Percentiles rank a stretch among this genome's conserved stretches.
phyloP scores from a whole-genome alignment of 2,888 invertebrate species.

The Limnephilus marmoratus region DNA sequence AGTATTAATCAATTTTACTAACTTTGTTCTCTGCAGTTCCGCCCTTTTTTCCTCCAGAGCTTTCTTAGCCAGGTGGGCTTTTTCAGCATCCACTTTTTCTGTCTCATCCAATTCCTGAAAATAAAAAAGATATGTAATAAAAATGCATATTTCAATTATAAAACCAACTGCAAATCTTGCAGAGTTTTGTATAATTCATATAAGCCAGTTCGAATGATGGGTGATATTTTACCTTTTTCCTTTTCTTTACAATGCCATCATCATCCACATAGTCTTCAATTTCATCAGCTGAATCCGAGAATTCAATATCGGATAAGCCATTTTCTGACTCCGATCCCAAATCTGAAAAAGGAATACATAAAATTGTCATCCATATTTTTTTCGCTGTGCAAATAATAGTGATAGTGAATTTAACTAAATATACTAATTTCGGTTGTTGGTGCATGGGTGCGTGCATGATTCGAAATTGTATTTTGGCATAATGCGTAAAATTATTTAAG shows the following conservation, averaged over 20 bases:
- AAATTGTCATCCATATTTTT: background rate
- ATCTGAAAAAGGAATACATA: background rate
- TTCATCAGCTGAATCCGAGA: slow-evolving; percentile 69
- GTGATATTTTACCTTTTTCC: slow-evolving; percentile 68
- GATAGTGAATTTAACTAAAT: too few relatives aligned
- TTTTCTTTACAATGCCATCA: slow-evolving; percentile 70
- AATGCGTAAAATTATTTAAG: too few relatives aligned
- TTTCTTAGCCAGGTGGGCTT: slow-evolving; percentile 82
- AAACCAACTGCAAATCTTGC: background rate
- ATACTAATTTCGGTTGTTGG: background rate
- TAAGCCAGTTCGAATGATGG: background rate
- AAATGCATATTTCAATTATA: background rate
- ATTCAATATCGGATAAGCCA: slow-evolving; percentile 69
- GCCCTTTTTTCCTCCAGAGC: slow-evolving; percentile 82
- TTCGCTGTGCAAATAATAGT: background rate
- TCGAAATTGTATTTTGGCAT: too few relatives aligned
- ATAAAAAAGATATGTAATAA: background rate
- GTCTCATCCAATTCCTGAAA: slow-evolving; percentile 68
- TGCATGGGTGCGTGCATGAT: too few relatives aligned
- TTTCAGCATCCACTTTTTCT: slow-evolving; percentile 77
- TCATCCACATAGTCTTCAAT: slow-evolving; percentile 73
- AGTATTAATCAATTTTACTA: slow-evolving; percentile 67
- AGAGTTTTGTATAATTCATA: background rate
- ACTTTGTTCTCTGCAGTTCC: slow-evolving; percentile 87
- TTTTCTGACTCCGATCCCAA: slow-evolving; percentile 62